Base-by-base conservation (phyloP, 1,140 invertebrate genomes). In the Drosophila ananassae region DNA sequence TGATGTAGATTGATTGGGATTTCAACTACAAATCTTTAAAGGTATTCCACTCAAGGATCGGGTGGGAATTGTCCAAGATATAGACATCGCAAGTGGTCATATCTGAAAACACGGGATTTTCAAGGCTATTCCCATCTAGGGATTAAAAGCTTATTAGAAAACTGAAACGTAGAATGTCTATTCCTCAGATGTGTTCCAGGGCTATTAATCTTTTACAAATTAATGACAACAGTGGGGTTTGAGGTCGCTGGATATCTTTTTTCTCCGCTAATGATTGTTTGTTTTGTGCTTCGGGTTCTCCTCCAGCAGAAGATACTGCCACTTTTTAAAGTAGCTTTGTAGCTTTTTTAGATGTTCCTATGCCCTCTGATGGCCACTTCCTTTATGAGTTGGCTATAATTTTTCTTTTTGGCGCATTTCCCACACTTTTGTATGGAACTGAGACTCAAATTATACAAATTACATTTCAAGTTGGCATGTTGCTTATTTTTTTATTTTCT, bases 381-480 rank as follows among this genome's bases (percentile, higher is more conserved):
- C 66, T 30, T 69, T 69, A 69, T 69, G 66, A 69, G 66, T 57
- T 69, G 64, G 17, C 53, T 41, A 50, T 69, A 57, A 68, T 57
- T 71, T 84, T 72, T 79, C 57, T 75, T 85, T 87, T 89, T 89
- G 78, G 75, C 83, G 83, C 79, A 77, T 82, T 87, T 87, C 82
- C 82, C 82, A 87, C 82, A 89, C 58, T 82, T 68, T 55, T 17
- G 17, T 17, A 34, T 67, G 61, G 41, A 37, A 73, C 46, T 51
- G 74, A 76, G 62, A 58, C 79, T 73, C 82, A 71, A 87, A 87
- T 87, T 87, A 87, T 87, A 87, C 83, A 87, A 87, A 87, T 87
- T 87, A 89, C 82, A 76, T 87, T 85, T 82, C 83, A 66, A 89
- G 56, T 66, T 68, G 61, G 47, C 60, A 41, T 44, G 41, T 59